Base-by-base conservation (phyloP, 2,888 invertebrate genomes). In the Athalia rosae region DNA sequence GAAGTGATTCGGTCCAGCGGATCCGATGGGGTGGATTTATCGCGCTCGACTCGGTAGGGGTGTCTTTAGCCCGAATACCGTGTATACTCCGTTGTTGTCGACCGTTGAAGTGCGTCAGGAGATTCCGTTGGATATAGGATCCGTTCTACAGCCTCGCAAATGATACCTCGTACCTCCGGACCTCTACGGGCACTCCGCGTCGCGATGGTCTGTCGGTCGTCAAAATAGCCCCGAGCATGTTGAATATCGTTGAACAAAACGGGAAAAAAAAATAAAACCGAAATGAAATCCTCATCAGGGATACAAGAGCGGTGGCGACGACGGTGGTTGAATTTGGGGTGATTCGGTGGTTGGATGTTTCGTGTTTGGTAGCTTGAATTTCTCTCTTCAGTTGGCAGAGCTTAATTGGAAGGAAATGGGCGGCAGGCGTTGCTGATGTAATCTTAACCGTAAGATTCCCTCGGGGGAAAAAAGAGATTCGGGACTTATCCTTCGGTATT, bases 401-500 rank as follows among this genome's bases (percentile, higher is more conserved):
- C 61, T 74, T 74, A 74, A 74, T 74, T 74, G 74, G 61, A 74
- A 59, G 61, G 74, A 74, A 74, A 74, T 74, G 41, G 62, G 50
- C 47, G 59, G 61, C 48, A 59, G 62, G 50, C 74, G 74, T 43
- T 48, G 48, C 48, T 28, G 62, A 74, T 62, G 48, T 74, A 62
- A 74, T 74, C 61, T 56, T 11, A 71, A 58, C 71, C 43, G n/a
- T n/a, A 58, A 28, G 45, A 71, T n/a, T 71, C 67, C 67, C 67
- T 28, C n/a, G 67, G 28, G 67, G 67, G 28, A 28, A 28, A 28
- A 28, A 28, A 28, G 28, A 28, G 28, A 28, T 28, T 28, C 28
- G 28, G 28, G 28, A 28, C 28, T 28, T 28, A 28, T 28, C 28
- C 28, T 28, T 1, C 28, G 28, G 28, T 28, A 28, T 28, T 28